Conservation (phyloP, 2,113 vertebrate genomes). For the Spheniscus mendiculus region DNA sequence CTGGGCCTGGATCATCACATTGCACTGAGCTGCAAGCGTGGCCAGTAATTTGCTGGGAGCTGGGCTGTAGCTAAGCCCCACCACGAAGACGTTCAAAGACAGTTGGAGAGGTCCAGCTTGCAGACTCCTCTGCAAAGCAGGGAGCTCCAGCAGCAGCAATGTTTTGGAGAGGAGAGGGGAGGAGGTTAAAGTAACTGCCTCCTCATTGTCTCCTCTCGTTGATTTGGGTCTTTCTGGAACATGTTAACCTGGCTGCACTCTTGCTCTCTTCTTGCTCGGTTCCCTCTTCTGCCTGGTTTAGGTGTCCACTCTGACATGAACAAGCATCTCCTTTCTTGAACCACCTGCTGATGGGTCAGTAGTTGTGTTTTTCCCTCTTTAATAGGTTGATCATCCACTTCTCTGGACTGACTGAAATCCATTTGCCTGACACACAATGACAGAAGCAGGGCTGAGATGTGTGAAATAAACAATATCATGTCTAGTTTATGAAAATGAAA, state of each 20-base stretch:
- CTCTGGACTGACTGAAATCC: background rate
- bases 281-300: background rate
- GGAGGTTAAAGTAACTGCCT: background rate
- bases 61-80: background rate
- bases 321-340: background rate
- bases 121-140: background rate
- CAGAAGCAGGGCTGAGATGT: background rate
- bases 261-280: background rate
- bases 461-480: background rate
- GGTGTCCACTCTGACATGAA: background rate
- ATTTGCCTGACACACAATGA: background rate
- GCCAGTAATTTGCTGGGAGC: background rate
- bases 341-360: background rate
- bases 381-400: background rate
- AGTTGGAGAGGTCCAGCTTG: background rate
- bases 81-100: accelerated
- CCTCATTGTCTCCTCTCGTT: accelerated
- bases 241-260: background rate
- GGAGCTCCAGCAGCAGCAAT: background rate
- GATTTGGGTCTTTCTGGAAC: background rate
- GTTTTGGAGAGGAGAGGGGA: background rate
- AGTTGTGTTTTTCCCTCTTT: background rate
- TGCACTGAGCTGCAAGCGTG: background rate
- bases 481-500: background rate
- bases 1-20: accelerated